Percentiles rank a stretch among this genome's conserved stretches.
phyloP scores from a whole-genome alignment of 2,888 invertebrate species.

The Thera obeliscata region DNA sequence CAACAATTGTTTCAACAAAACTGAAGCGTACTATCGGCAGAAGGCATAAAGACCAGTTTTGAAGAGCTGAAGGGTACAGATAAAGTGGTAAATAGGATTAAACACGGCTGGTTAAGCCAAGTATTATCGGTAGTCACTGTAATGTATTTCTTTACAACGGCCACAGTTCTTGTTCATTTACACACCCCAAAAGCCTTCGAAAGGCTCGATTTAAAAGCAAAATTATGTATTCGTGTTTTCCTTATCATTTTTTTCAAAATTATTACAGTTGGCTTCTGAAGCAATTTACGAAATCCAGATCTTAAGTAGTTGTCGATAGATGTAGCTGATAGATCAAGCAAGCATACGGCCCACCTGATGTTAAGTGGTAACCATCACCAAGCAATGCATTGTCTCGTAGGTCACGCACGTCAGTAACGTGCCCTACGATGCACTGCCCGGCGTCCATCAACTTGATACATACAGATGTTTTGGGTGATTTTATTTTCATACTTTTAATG shows the following conservation, averaged over 20 bases:
- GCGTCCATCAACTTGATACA: no score
- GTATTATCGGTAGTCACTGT: conserved; percentile 31
- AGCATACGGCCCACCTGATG: no score
- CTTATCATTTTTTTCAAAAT: conserved; percentile 23
- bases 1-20: conserved; percentile 6
- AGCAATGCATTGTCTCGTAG: no score
- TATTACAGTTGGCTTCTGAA: conserved; percentile 8
- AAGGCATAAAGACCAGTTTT: conserved; percentile 22
- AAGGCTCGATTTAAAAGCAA: conserved; percentile 5
- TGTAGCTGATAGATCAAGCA: no score
- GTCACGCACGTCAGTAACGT: no score
- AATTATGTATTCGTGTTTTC: conserved; percentile 19
- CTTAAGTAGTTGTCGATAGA: no score
- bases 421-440: no score
- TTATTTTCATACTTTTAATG: no score
- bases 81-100: conserved; percentile 21
- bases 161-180: conserved; percentile 16
- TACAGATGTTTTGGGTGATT: no score
- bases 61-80: conserved; percentile 10
- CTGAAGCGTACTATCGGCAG: background rate
- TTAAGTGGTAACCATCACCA: no score
- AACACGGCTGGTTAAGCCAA: conserved; percentile 18
- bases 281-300: background rate
- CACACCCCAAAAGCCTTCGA: conserved; percentile 12
- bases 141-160: conserved; percentile 20